Evolutionary conservation across 2,888 invertebrate genomes (phyloP).

Genomic region (Ischnus inquisitorius): DNA sequence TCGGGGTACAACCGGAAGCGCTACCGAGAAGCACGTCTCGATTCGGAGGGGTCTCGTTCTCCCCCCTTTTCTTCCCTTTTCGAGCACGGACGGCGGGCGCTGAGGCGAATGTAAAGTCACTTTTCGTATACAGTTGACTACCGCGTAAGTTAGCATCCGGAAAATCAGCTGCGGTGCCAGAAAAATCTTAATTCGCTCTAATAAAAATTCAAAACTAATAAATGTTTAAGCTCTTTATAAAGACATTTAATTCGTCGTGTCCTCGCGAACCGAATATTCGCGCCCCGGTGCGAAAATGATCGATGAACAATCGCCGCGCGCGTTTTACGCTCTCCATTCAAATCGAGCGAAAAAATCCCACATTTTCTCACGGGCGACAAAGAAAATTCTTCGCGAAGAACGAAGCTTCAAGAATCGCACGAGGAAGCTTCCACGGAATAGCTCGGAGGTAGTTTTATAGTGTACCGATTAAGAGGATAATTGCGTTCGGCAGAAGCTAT

Average conservation of each 20-base stretch:
- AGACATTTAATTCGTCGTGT: no score
- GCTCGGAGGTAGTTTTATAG: slow-evolving; percentile 38
- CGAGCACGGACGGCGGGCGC: not conserved
- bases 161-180: no score
- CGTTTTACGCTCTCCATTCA: not conserved
- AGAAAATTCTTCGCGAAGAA: not conserved
- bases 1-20: slow-evolving; percentile 54
- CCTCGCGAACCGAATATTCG: no score
- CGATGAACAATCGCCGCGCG: not conserved
- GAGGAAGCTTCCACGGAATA: slow-evolving; percentile 38
- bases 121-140: not conserved
- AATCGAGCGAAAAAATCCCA: not conserved
- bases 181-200: no score
- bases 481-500: slow-evolving; percentile 44
- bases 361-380: slow-evolving; percentile 9
- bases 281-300: not conserved
- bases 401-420: not conserved
- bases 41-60: slow-evolving; percentile 36
- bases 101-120: slow-evolving; percentile 42
- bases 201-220: no score
- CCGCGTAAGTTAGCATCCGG: no score
- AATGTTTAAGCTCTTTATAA: no score
- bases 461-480: slow-evolving; percentile 58
- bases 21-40: slow-evolving; percentile 46
- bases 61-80: slow-evolving; percentile 19